phyloP scores from a whole-genome alignment of 2,797 vertebrate genomes.

The Dendrocincla tyrannina region DNA sequence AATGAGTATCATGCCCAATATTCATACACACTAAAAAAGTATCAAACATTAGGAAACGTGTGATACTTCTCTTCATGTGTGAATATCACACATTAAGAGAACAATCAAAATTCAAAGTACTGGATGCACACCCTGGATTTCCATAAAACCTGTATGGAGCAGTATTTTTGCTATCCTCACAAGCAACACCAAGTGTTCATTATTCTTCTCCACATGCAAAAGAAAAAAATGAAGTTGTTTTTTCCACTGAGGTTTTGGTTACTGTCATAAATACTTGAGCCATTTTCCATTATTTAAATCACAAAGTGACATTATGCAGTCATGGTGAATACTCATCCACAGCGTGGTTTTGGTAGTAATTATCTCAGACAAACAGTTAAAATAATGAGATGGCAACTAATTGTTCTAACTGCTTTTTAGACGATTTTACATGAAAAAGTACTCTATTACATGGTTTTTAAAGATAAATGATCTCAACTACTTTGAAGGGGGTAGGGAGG shows the following conservation, averaged over 20 bases:
- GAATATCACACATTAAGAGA: neutral
- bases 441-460: rapidly evolving
- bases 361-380: neutral
- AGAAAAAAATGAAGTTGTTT: rapidly evolving
- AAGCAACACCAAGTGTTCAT: neutral
- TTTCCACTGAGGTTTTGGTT: neutral
- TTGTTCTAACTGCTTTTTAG: neutral
- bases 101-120: neutral
- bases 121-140: rapidly evolving
- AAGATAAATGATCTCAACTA: neutral
- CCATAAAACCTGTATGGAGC: rapidly evolving
- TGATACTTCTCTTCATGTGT: neutral
- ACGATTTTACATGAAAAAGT: neutral
- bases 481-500: neutral
- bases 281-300: rapidly evolving
- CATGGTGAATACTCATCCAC: neutral
- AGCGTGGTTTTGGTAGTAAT: neutral
- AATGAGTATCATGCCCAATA: rapidly evolving
- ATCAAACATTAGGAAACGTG: too few species aligned
- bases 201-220: neutral
- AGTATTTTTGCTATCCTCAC: neutral
- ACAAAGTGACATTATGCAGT: neutral
- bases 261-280: neutral
- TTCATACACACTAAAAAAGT: neutral
- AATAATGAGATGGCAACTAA: neutral